Evolutionary conservation across 1,140 invertebrate species (phyloP), one percentile per base, ranked within the genome.

Genomic region (Bombyx mandarina): DNA sequence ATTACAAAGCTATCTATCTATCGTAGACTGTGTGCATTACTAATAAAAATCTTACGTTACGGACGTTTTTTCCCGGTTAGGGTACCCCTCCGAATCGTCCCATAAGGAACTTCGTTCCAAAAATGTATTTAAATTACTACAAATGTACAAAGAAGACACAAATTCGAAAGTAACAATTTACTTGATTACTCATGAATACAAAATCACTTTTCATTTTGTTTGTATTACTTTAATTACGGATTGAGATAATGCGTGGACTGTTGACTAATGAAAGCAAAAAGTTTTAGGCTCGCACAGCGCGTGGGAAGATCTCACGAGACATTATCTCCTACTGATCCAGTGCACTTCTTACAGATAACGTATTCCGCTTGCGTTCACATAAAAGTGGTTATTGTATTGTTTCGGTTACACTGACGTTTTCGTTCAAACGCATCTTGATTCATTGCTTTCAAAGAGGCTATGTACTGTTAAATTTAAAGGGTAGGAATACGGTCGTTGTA

Each of bases 291-390:
- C 60, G 53, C 58, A 54, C 52, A 60, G 61, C 66, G 69, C 77
- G 79, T 86, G 82, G 67, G 82, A 86, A 75, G 58, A 58, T 86
- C 79, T 61, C 82, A 86, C 82, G 80, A 45, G 35, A 45, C 18
- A 7, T 56, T 67, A 69, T 60, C 22, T 60, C 43, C 26, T 51
- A 51, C 58, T 65, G 71, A 71, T 71, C 67, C 57, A 61, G 62
- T 72, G 67, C 61, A 67, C 66, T 73, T 66, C 58, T 71, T 67
- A 57, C 67, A 59, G 71, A 76, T 79, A 76, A 73, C 63, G 57
- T 53, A 64, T 57, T 55, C 61, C 61, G 55, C 56, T 60, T 54
- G 53, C 63, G 26, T 69, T 66, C 74, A 61, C 65, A 48, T 57
- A 59, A 69, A 69, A 60, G 62, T 64, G 18, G 26, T 56, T 42